Percentiles rank a stretch among this genome's conserved stretches.
phyloP scores from a whole-genome alignment of 2,888 invertebrate genomes.

The Amiota minor region DNA sequence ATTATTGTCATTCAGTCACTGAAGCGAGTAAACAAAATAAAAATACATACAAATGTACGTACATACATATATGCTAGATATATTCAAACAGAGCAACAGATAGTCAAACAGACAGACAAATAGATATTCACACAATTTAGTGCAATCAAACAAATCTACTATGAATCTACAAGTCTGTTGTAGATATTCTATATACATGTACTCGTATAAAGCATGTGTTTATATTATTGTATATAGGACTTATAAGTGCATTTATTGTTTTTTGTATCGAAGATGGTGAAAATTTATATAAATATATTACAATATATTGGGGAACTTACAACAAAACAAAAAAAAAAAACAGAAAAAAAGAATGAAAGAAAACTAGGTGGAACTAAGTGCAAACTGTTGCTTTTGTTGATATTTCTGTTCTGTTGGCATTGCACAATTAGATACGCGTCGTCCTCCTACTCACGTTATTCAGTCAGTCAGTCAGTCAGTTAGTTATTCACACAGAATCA shows the following conservation, averaged over 20 bases:
- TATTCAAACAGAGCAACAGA: no score
- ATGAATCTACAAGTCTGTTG: no score
- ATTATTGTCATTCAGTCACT: constrained; percentile 16
- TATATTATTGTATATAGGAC: no score
- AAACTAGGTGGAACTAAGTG: constrained; percentile 26
- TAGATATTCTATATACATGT: no score
- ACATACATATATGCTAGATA: not conserved
- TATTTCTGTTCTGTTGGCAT: not conserved
- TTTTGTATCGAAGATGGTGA: constrained; percentile 10
- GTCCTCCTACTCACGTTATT: not conserved
- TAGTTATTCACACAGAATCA: no score
- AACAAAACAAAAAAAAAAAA: constrained; percentile 9
- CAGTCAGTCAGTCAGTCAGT: not conserved
- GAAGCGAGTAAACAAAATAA: constrained; percentile 20
- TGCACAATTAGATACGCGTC: constrained; percentile 19
- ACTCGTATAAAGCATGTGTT: no score
- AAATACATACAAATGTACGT: not conserved
- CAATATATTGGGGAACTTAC: not conserved
- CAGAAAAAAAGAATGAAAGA: not conserved
- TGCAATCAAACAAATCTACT: not conserved
- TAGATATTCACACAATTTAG: constrained; percentile 12
- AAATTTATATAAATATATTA: not conserved
- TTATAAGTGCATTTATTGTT: not conserved
- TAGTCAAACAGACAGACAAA: constrained; percentile 19
- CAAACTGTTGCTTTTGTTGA: constrained; percentile 15